These are phyloP conservation scores for Heliconius ethilla DNA, from an alignment of 2,888 invertebrate species.

Conservation along the genomic window DNA sequence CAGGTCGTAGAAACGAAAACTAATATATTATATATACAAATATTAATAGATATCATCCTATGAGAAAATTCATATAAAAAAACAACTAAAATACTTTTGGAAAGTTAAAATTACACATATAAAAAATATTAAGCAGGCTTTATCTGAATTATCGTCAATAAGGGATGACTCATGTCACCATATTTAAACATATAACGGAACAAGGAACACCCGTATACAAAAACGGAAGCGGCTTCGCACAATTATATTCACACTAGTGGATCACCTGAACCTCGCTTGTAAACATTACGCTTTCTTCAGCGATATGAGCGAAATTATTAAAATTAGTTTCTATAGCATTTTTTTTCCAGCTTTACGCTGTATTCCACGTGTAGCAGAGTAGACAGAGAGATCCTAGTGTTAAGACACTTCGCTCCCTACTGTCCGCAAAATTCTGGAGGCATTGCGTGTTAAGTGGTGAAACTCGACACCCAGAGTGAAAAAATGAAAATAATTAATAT, in stretches of 20 bases:
- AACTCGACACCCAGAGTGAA: too few relatives aligned
- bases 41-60: not conserved
- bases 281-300: not conserved
- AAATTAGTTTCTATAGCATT: too few relatives aligned
- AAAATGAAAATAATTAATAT: too few relatives aligned
- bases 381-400: too few relatives aligned
- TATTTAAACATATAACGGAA: slow-evolving; percentile 8
- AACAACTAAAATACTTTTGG: not conserved
- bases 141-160: not conserved
- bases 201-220: slow-evolving; percentile 7
- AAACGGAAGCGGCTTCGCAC: slow-evolving; percentile 1
- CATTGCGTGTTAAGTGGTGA: too few relatives aligned
- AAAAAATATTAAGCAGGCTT: not conserved
- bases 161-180: slow-evolving; percentile 1
- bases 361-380: too few relatives aligned
- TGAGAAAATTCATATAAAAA: not conserved
- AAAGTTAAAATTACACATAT: not conserved
- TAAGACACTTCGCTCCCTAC: too few relatives aligned
- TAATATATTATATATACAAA: not conserved
- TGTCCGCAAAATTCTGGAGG: too few relatives aligned
- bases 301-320: too few relatives aligned
- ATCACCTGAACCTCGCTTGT: not conserved
- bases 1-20: not conserved
- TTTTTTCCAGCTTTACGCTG: too few relatives aligned
- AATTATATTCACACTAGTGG: not conserved